These are phyloP conservation scores for Lordiphosa collinella DNA, from an alignment of 1,140 invertebrate genomes.

Conservation along the genomic window DNA sequence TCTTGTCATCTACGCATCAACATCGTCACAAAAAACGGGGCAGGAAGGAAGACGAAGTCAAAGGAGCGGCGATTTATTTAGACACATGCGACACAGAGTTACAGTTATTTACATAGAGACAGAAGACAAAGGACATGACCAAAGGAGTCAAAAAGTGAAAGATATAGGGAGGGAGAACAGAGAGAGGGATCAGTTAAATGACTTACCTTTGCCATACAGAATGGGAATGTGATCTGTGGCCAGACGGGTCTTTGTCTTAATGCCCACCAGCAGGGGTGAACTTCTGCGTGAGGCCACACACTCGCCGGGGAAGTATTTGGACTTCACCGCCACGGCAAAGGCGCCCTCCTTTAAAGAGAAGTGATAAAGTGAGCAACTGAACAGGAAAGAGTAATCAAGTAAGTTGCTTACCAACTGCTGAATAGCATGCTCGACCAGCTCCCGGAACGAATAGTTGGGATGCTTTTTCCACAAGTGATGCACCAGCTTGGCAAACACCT, in stretches of 20 bases:
- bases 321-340: slow-evolving; percentile 98
- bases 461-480: slow-evolving; percentile 95
- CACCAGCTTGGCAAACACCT: slow-evolving; percentile 98
- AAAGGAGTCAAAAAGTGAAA: background rate
- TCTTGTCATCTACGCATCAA: slow-evolving; percentile 65
- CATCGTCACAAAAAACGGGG: slow-evolving; percentile 24
- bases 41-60: slow-evolving; percentile 19
- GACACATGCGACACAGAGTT: slow-evolving; percentile 32
- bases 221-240: slow-evolving; percentile 98
- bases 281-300: slow-evolving; percentile 97
- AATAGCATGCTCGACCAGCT: slow-evolving; percentile 97
- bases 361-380: background rate
- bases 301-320: slow-evolving; percentile 96
- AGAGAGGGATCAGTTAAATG: background rate
- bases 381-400: too few relatives aligned
- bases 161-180: background rate
- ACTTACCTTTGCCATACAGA: slow-evolving; percentile 85
- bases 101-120: slow-evolving; percentile 50
- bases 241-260: slow-evolving; percentile 95
- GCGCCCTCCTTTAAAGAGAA: slow-evolving; percentile 90
- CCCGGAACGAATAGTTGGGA: slow-evolving; percentile 95
- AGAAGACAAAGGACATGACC: slow-evolving; percentile 33
- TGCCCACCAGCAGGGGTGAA: slow-evolving; percentile 97
- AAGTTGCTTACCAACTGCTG: slow-evolving; percentile 86
- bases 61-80: slow-evolving; percentile 31